Evolutionary conservation across 2,888 invertebrate genomes (phyloP), one percentile per base, ranked within the genome.

Genomic region (Caenorhabditis sp.): DNA sequence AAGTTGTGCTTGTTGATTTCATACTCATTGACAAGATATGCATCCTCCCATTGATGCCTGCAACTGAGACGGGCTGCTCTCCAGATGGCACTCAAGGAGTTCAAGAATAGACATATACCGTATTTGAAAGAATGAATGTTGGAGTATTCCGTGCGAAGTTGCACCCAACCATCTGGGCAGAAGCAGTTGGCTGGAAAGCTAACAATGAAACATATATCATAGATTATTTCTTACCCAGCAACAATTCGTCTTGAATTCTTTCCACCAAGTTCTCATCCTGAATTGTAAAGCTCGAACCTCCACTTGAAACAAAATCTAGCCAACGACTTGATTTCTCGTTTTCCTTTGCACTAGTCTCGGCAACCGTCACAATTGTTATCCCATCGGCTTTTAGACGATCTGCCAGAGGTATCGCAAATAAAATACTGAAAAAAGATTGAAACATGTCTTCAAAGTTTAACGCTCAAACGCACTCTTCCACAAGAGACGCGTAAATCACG

Each of bases 21-120:
- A 58, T 72, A 75, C 41, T 81, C 81, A 44, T 41, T 81, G 1
- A 51, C 81, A 24, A 84, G 51, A 54, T 75, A 72, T 2, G 59
- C 84, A 22, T 54, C 44, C 5, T 59, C 38, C 26, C 38, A 58
- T 49, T 75, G 56, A 41, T 70, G 70, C 35, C 79, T 68, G 38
- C 84, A 84, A 41, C 80, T 66, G 44, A 69, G 26, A n/a, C 61
- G 61, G 31, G 84, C 84, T n/a, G 84, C 63, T 22, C 41, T 80
- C 84, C 84, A 84, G 4, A 59, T 26, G 16, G 80, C 70, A 19
- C 47, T 54, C 7, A 80, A 8, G 1, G 28, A 38, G n/a, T 47
- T 69, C 24, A 56, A 8, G 6, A 16, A 22, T 7, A 70, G n/a
- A 26, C 69, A 70, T 1, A 38, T 58, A 19, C 69, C 58, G 69